Conservation (phyloP, 2,797 vertebrate genomes). For the Pithecia hirsuta region DNA sequence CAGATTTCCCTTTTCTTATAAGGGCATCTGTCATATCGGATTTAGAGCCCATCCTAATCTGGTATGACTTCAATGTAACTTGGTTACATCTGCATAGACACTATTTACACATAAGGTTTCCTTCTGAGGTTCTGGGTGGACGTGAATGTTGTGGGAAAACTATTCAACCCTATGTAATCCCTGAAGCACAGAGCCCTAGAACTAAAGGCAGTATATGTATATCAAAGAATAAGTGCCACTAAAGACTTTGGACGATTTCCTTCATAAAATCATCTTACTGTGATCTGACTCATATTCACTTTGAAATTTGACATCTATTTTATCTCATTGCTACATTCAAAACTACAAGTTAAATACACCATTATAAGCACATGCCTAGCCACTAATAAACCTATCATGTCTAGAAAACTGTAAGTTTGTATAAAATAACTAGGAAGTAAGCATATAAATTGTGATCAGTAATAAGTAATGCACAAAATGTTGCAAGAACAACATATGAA, state of each 20-base stretch:
- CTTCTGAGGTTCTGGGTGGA: not conserved
- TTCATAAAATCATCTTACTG: not conserved
- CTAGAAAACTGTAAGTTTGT: not conserved
- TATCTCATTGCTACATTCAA: not conserved
- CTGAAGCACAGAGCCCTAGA: not conserved
- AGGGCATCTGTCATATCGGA: too few relatives aligned
- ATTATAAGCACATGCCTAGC: not conserved
- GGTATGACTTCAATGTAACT: not conserved
- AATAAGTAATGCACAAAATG: not conserved
- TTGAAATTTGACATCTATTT: not conserved
- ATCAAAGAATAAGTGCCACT: not conserved
- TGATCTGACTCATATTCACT: not conserved
- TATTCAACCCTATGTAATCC: not conserved
- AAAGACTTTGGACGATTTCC: not conserved
- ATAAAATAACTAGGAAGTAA: not conserved
- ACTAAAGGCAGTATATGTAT: not conserved
- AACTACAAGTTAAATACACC: not conserved
- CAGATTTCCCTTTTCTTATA: not conserved
- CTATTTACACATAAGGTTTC: not conserved
- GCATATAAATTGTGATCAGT: not conserved
- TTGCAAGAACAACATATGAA: not conserved
- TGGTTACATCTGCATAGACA: not conserved
- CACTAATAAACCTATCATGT: not conserved
- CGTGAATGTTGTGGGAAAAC: fast-evolving
- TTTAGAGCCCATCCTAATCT: not conserved